Percentiles rank a stretch among this genome's conserved stretches.
Evolutionary conservation across 2,113 vertebrate species (phyloP).

Genomic region (Suricata suricatta): DNA sequence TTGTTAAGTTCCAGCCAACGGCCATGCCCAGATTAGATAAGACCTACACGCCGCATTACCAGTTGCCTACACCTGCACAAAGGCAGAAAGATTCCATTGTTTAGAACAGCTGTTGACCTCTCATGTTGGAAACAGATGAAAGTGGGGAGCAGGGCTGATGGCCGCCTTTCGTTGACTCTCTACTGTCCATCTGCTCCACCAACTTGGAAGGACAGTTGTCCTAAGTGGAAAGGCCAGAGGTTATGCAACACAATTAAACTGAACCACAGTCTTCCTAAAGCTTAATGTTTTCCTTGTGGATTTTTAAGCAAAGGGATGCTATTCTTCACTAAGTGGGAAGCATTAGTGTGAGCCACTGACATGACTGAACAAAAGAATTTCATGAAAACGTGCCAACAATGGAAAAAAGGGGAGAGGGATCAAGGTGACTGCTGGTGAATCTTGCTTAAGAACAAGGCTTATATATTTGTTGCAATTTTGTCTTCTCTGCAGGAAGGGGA

Average conservation of each 20-base stretch:
- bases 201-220: background rate
- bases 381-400: background rate
- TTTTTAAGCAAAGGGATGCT: background rate
- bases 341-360: background rate
- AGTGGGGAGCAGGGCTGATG: background rate
- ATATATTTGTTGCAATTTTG: background rate
- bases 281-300: background rate
- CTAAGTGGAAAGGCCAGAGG: background rate
- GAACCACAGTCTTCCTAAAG: background rate
- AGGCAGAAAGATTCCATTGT: rapidly evolving
- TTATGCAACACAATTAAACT: background rate
- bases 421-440: background rate
- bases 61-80: rapidly evolving
- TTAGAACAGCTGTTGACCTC: background rate
- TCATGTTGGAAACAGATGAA: rapidly evolving
- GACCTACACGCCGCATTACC: background rate
- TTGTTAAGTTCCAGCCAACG: background rate
- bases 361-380: background rate
- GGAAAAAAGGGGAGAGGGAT: background rate
- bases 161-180: background rate
- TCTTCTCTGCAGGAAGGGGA: background rate
- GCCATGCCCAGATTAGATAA: background rate
- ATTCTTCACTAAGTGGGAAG: background rate
- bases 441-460: background rate
- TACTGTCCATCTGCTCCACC: background rate